Percentiles rank a stretch among this genome's conserved stretches.
These are phyloP conservation scores for Campylomormyrus tamandua DNA, from an alignment of 2,113 vertebrate genomes.

Conservation along the genomic window DNA sequence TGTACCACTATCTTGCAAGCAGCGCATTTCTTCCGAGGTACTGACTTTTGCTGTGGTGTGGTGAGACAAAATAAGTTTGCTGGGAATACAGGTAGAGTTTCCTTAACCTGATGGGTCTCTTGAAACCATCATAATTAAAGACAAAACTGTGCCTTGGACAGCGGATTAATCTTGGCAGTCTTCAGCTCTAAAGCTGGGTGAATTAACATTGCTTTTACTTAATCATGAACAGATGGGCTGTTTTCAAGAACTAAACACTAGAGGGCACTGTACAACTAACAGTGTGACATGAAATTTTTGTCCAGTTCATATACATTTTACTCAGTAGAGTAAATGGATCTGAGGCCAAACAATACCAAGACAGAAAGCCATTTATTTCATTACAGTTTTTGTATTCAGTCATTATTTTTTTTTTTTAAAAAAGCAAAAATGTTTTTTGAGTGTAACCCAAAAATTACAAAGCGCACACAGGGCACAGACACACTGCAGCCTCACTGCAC, in stretches of 20 bases:
- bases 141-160: background rate
- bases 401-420: background rate
- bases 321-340: background rate
- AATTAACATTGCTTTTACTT: background rate
- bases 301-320: background rate
- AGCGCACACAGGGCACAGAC: background rate
- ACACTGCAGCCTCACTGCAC: background rate
- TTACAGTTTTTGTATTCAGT: background rate
- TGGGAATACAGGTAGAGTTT: background rate
- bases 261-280: background rate
- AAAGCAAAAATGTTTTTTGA: background rate
- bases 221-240: background rate
- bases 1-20: slow-evolving; percentile 93
- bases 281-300: background rate
- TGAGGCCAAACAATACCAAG: background rate
- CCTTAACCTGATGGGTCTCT: background rate
- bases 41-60: slow-evolving; percentile 75
- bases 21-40: slow-evolving; percentile 81
- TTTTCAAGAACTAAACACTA: background rate
- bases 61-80: slow-evolving; percentile 7
- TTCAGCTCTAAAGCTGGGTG: background rate
- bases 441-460: background rate
- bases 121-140: background rate
- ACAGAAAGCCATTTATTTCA: background rate
- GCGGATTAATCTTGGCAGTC: background rate